Evolutionary conservation across 1,140 invertebrate genomes (phyloP).

Genomic region (Teleopsis dalmanni): DNA sequence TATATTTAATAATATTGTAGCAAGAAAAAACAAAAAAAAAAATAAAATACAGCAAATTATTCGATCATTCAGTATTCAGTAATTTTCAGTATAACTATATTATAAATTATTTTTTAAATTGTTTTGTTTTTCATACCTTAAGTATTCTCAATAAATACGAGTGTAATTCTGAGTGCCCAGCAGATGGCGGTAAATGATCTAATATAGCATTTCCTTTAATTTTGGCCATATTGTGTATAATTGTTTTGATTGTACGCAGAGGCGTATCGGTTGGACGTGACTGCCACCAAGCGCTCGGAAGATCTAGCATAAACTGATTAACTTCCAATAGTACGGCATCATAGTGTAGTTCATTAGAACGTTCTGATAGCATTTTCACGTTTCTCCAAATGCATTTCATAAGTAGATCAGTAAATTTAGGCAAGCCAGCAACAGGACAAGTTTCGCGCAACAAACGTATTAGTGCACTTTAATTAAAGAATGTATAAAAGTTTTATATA

Average conservation of each 20-base stretch:
- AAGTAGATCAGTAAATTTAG: slow-evolving; percentile 70
- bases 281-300: slow-evolving; percentile 68
- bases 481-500: too few species aligned
- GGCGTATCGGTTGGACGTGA: slow-evolving; percentile 64
- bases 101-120: slow-evolving; percentile 1
- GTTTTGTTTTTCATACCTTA: slow-evolving; percentile 47
- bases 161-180: slow-evolving; percentile 74
- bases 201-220: slow-evolving; percentile 68
- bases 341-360: slow-evolving; percentile 64
- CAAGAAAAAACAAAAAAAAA: too few species aligned
- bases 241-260: slow-evolving; percentile 80
- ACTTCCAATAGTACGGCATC: slow-evolving; percentile 67
- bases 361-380: slow-evolving; percentile 62
- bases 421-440: slow-evolving; percentile 54
- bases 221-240: slow-evolving; percentile 78
- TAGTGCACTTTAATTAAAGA: slow-evolving; percentile 68
- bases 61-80: too few species aligned
- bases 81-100: slow-evolving; percentile 8
- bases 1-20: too few species aligned
- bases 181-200: slow-evolving; percentile 69
- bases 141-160: slow-evolving; percentile 70
- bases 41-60: too few species aligned
- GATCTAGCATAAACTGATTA: slow-evolving; percentile 68
- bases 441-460: slow-evolving; percentile 69
- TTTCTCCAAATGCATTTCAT: slow-evolving; percentile 87